Conservation (phyloP, 2,888 invertebrate species). For the Parnassius mnemosyne region DNA sequence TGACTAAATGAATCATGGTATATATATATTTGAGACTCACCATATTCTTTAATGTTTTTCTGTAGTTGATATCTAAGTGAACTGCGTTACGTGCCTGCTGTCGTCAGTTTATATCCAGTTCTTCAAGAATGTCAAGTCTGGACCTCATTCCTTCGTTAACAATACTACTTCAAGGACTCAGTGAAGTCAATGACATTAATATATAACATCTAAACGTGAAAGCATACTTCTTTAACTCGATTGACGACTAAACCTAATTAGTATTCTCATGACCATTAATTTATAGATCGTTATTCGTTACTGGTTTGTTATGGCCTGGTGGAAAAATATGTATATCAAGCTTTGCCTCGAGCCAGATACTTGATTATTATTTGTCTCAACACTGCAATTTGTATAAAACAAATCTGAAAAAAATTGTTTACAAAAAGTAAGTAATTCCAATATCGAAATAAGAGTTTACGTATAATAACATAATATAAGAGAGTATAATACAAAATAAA, state of each 20-base stretch:
- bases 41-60: slow-evolving; percentile 60
- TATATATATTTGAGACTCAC: slow-evolving; percentile 48
- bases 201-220: slow-evolving; percentile 36
- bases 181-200: slow-evolving; percentile 56
- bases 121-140: slow-evolving; percentile 68
- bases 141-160: slow-evolving; percentile 72
- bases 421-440: no score
- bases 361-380: no score
- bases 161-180: slow-evolving; percentile 58
- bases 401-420: no score
- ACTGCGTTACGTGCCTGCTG: slow-evolving; percentile 60
- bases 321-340: background rate
- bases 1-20: no score
- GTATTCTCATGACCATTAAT: slow-evolving; percentile 18
- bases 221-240: slow-evolving; percentile 21
- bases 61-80: slow-evolving; percentile 49
- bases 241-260: slow-evolving; percentile 22
- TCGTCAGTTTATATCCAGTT: slow-evolving; percentile 75
- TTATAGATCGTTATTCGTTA: slow-evolving; percentile 17
- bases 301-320: slow-evolving; percentile 5
- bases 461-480: no score
- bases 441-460: no score
- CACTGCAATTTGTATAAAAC: no score
- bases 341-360: background rate
- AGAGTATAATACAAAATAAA: no score